phyloP scores from a whole-genome alignment of 1,140 invertebrate species.

The Triops cancriformis region DNA sequence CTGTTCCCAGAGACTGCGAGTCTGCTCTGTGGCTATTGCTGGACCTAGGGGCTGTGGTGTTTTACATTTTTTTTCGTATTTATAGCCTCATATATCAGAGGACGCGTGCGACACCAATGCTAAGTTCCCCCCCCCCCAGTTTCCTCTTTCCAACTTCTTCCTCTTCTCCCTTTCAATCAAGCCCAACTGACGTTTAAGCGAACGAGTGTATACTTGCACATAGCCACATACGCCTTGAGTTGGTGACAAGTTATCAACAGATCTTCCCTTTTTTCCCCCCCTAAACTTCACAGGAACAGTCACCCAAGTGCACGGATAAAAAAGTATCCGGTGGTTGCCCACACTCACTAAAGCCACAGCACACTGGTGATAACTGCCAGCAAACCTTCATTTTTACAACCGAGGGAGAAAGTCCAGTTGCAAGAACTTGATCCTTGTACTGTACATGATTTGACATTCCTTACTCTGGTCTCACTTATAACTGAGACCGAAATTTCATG shows the following conservation, averaged over 20 bases:
- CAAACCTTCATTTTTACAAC: not conserved
- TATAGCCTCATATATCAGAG: not conserved
- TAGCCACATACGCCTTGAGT: not conserved
- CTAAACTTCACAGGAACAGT: not conserved
- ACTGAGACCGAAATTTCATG: too few species aligned
- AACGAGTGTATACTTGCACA: not conserved
- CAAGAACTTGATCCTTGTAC: too few species aligned
- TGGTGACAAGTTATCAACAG: slow-evolving; percentile 13
- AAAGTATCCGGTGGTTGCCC: slow-evolving; percentile 4
- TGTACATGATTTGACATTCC: too few species aligned
- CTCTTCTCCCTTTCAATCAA: not conserved
- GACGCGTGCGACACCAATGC: slow-evolving; percentile 13
- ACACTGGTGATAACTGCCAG: not conserved
- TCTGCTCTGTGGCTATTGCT: not conserved
- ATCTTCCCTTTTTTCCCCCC: not conserved
- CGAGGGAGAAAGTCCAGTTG: not conserved
- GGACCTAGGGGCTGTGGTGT: not conserved
- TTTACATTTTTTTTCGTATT: not conserved
- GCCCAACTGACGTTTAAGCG: not conserved
- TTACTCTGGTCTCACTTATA: too few species aligned
- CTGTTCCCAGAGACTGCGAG: not conserved
- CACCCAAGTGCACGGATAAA: not conserved
- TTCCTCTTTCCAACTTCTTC: not conserved
- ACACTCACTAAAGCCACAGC: not conserved
- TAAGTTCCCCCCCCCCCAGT: not conserved